Evolutionary conservation across 2,888 invertebrate species (phyloP).

Genomic region (Coecobrya sp.): DNA sequence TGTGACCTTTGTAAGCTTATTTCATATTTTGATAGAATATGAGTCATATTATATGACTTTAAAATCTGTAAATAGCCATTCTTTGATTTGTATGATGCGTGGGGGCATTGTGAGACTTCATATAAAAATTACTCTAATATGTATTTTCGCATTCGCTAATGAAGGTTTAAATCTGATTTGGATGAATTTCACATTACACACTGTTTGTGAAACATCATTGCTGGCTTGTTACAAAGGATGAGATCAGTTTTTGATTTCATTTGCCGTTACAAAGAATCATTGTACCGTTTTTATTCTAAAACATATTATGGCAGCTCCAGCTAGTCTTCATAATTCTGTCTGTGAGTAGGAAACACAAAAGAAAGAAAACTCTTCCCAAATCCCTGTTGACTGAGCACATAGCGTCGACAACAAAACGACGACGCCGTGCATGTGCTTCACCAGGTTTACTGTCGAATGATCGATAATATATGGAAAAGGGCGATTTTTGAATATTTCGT

Average conservation of each 20-base stretch:
- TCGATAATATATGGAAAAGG: slow-evolving; percentile 83
- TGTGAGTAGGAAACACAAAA: neutral
- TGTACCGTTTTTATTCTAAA: neutral
- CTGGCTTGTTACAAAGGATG: neutral
- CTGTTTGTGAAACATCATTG: neutral
- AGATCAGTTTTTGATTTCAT: neutral
- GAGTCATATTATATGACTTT: no score
- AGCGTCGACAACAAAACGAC: slow-evolving; percentile 20
- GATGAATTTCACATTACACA: neutral
- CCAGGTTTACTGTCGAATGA: slow-evolving; percentile 80
- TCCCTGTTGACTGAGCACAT: slow-evolving; percentile 46
- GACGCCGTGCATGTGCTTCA: slow-evolving; percentile 71
- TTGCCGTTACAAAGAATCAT: neutral
- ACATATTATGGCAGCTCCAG: no score
- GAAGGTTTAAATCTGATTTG: neutral
- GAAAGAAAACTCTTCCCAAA: slow-evolving; percentile 13
- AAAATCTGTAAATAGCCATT: no score
- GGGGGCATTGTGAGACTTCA: slow-evolving; percentile 22
- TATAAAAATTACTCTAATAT: neutral
- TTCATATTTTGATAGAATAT: no score
- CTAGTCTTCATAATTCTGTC: no score
- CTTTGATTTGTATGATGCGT: no score
- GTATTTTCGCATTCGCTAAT: neutral
- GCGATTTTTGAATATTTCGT: slow-evolving; percentile 84
- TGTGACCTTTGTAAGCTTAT: no score